A percentile compares a stretch with the other conserved stretches of the same genome.
Conservation (phyloP, 2,888 invertebrate genomes). For the Phaonia tiefii region DNA sequence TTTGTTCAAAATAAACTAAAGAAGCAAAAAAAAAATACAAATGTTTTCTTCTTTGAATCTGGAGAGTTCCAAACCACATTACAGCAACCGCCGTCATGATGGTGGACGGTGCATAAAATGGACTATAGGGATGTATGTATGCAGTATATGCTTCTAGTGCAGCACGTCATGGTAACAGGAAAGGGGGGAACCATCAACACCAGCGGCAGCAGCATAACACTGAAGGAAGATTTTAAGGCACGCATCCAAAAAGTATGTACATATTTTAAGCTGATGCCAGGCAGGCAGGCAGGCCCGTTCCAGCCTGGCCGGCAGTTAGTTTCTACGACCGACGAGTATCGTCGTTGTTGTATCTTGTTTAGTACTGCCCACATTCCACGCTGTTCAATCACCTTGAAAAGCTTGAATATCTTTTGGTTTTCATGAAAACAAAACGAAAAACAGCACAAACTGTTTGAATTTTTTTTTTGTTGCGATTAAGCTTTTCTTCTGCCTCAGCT, state of each 20-base stretch:
- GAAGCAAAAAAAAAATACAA: not conserved
- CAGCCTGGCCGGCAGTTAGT: not conserved
- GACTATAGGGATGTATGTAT: slow-evolving; percentile 51
- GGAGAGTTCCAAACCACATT: slow-evolving; percentile 55
- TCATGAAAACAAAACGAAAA: slow-evolving; percentile 32
- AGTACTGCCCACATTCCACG: slow-evolving; percentile 70
- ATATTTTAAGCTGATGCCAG: slow-evolving; percentile 60
- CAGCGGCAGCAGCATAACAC: slow-evolving; percentile 50
- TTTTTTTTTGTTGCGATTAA: too few species aligned
- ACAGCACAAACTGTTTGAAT: slow-evolving; percentile 32
- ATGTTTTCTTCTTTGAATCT: slow-evolving; percentile 32
- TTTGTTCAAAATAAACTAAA: slow-evolving; percentile 39
- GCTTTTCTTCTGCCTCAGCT: too few species aligned
- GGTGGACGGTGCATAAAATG: slow-evolving; percentile 55
- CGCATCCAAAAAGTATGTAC: slow-evolving; percentile 65
- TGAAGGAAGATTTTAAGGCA: slow-evolving; percentile 63
- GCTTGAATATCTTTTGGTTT: slow-evolving; percentile 61
- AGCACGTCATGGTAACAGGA: slow-evolving; percentile 8
- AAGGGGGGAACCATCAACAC: slow-evolving; percentile 23
- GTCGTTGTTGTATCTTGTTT: slow-evolving; percentile 57
- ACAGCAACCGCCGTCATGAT: slow-evolving; percentile 62
- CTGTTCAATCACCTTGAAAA: slow-evolving; percentile 71
- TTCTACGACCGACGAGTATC: not conserved
- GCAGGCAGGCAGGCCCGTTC: not conserved
- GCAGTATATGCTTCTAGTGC: slow-evolving; percentile 8